These are phyloP conservation scores for Liopterus haemorrhoidalis DNA, from an alignment of 2,888 invertebrate genomes.

Conservation along the genomic window DNA sequence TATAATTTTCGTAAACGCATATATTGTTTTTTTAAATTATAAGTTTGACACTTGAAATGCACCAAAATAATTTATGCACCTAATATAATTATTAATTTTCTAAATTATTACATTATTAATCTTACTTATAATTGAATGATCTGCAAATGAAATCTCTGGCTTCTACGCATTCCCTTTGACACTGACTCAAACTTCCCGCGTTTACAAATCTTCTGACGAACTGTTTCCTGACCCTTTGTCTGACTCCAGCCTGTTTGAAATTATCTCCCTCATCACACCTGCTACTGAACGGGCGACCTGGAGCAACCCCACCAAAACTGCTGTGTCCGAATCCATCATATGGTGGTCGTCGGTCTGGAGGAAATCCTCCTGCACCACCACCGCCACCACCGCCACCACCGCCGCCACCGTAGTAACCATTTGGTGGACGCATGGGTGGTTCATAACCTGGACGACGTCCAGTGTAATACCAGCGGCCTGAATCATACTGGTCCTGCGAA, in stretches of 20 bases:
- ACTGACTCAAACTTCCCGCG: conserved; percentile 68
- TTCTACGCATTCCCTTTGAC: conserved; percentile 79
- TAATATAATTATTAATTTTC: too few relatives aligned
- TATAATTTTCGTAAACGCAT: too few relatives aligned
- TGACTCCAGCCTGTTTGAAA: conserved; percentile 73
- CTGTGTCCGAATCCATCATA: conserved; percentile 29
- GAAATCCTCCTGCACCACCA: too few relatives aligned
- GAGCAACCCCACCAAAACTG: conserved; percentile 37
- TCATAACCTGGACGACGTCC: conserved; percentile 15
- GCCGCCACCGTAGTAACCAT: conserved; percentile 44
- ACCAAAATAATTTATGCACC: too few relatives aligned
- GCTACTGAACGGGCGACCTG: conserved; percentile 47
- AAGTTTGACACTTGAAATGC: too few relatives aligned
- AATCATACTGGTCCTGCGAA: too few relatives aligned
- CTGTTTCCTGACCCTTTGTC: conserved; percentile 72
- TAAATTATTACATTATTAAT: too few relatives aligned
- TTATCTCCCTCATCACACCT: conserved; percentile 77
- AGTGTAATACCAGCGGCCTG: conserved; percentile 19
- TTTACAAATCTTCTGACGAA: conserved; percentile 69
- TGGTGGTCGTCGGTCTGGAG: too few relatives aligned
- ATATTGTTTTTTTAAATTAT: too few relatives aligned
- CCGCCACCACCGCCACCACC: conserved; percentile 35
- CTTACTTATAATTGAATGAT: conserved; percentile 82
- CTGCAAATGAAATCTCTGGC: conserved; percentile 77
- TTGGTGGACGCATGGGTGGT: conserved; percentile 33